A percentile compares a stretch with the other conserved stretches of the same genome.
These are phyloP conservation scores for Lethenteron reissneri DNA, from an alignment of 2,113 vertebrate species.

Conservation along the genomic window DNA sequence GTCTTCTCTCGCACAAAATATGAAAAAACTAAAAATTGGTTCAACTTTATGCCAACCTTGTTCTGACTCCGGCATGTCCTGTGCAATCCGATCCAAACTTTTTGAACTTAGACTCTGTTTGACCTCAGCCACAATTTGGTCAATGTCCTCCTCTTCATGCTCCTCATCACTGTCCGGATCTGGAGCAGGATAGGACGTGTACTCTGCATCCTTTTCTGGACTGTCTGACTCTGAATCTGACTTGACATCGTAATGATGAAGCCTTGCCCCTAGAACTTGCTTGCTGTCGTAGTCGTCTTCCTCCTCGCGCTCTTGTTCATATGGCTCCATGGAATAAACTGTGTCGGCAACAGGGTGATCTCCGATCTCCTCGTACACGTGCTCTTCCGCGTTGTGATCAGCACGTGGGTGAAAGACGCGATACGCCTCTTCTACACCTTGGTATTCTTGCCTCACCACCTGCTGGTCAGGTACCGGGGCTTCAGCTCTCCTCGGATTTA, in stretches of 20 bases:
- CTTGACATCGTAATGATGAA: constrained; percentile 5
- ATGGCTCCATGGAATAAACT: background rate
- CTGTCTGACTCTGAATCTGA: constrained; percentile 1
- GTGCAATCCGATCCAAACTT: constrained; percentile 4
- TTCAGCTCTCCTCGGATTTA: too few relatives aligned
- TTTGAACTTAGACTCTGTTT: constrained; percentile 3
- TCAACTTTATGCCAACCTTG: background rate
- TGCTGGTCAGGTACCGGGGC: too few relatives aligned
- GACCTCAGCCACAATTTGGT: constrained; percentile 5
- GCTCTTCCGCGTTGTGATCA: background rate
- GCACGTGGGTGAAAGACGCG: constrained; percentile 5
- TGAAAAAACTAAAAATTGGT: too few relatives aligned
- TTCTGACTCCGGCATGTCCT: constrained; percentile 1
- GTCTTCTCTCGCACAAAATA: too few relatives aligned
- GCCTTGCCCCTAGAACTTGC: constrained; percentile 3
- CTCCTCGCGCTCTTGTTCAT: background rate
- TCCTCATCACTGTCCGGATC: background rate
- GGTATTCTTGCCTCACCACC: too few relatives aligned
- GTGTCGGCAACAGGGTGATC: background rate
- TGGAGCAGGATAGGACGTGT: background rate
- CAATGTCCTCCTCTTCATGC: background rate
- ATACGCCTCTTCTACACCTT: background rate
- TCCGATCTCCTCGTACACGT: constrained; percentile 4
- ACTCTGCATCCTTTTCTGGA: background rate
- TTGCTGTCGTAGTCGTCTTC: background rate